These are phyloP conservation scores for Blennius ocellaris DNA, from an alignment of 2,113 vertebrate species.

Conservation along the genomic window DNA sequence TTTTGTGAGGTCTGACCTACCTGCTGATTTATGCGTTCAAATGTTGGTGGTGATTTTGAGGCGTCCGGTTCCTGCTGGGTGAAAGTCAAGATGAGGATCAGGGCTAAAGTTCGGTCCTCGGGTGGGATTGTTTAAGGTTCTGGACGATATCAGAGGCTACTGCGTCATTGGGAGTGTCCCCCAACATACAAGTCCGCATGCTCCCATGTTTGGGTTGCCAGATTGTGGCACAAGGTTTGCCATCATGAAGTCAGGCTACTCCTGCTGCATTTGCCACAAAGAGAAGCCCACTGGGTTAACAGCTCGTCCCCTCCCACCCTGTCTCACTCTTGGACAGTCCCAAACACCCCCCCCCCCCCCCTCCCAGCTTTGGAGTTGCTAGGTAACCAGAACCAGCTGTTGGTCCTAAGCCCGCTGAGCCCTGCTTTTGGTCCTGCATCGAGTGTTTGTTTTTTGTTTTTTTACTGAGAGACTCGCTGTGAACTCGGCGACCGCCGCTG, in stretches of 20 bases:
- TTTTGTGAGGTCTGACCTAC: neutral
- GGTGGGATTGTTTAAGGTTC: no score
- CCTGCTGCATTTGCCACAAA: constrained; percentile 61
- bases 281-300: constrained; percentile 37
- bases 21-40: no score
- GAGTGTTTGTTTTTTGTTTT: constrained; percentile 46
- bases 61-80: no score
- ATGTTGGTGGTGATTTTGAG: no score
- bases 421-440: constrained; percentile 55
- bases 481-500: constrained; percentile 61
- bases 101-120: no score
- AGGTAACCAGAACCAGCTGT: constrained; percentile 84
- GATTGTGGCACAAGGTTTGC: constrained; percentile 31
- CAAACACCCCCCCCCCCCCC: constrained; percentile 54
- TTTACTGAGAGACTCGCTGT: constrained; percentile 60
- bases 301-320: neutral
- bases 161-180: no score
- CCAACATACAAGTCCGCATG: no score
- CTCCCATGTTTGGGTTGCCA: constrained; percentile 35
- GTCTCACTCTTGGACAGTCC: no score
- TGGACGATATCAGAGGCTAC: no score
- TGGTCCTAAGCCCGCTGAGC: constrained; percentile 73
- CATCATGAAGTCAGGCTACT: constrained; percentile 38
- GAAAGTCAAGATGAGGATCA: no score
- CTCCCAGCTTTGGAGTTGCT: constrained; percentile 80